phyloP scores from a whole-genome alignment of 2,888 invertebrate species.

The Prosapia bicincta region DNA sequence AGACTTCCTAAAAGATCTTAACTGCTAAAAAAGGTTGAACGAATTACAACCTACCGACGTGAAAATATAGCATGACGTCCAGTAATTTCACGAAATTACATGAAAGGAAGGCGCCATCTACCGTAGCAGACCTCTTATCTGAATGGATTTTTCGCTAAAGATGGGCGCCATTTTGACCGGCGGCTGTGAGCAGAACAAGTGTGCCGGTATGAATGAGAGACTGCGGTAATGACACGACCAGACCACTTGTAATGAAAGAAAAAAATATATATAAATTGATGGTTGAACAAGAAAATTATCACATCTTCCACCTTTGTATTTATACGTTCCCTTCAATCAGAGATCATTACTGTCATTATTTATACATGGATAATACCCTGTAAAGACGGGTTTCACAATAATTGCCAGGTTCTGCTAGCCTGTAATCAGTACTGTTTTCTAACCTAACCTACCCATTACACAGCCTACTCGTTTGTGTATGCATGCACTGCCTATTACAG shows the following conservation, averaged over 20 bases:
- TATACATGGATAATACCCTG: constrained; percentile 22
- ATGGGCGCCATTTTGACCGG: background rate
- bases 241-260: background rate
- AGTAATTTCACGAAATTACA: background rate
- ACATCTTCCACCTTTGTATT: constrained; percentile 32
- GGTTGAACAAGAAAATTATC: constrained; percentile 31
- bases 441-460: constrained; percentile 17
- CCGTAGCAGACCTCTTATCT: background rate
- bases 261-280: constrained; percentile 25
- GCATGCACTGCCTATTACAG: constrained; percentile 30
- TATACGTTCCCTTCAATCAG: constrained; percentile 27
- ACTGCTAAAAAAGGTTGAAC: background rate
- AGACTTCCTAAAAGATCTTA: background rate
- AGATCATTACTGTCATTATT: constrained; percentile 31
- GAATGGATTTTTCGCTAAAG: background rate
- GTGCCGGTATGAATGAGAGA: constrained; percentile 1
- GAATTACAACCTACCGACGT: background rate
- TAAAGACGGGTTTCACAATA: constrained; percentile 29
- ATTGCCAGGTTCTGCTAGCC: constrained; percentile 22
- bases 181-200: background rate
- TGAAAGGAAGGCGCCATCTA: background rate
- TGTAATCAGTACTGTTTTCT: constrained; percentile 24
- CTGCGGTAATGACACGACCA: constrained; percentile 10
- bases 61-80: background rate
- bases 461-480: constrained; percentile 25